phyloP scores from a whole-genome alignment of 1,140 invertebrate genomes.

The Xylocopa sonorina region DNA sequence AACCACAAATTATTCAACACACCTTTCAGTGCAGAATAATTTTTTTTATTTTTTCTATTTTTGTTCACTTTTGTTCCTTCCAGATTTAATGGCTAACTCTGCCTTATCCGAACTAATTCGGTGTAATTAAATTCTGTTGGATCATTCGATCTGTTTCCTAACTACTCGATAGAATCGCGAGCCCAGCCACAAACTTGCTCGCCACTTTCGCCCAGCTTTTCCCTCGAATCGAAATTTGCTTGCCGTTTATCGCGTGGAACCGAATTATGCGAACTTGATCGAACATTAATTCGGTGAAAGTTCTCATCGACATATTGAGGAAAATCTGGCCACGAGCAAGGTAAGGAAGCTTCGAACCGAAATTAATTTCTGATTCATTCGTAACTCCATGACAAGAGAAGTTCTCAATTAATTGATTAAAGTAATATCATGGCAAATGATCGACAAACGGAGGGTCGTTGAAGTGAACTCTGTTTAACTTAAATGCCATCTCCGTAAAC shows the following conservation, averaged over 20 bases:
- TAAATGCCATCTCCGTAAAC: background rate
- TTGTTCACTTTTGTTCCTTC: too few relatives aligned
- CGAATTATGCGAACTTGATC: slow-evolving; percentile 14
- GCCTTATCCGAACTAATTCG: background rate
- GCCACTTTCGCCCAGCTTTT: slow-evolving; percentile 25
- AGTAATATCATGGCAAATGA: too few relatives aligned
- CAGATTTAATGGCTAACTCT: background rate
- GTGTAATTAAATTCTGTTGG: slow-evolving; percentile 13
- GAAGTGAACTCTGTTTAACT: background rate
- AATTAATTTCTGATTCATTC: too few relatives aligned
- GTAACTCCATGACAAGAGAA: too few relatives aligned
- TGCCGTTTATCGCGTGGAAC: slow-evolving; percentile 16
- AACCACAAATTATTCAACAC: background rate
- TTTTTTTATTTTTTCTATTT: background rate
- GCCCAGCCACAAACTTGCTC: slow-evolving; percentile 1
- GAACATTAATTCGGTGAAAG: slow-evolving; percentile 22
- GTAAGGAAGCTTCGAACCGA: background rate
- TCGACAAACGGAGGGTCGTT: too few relatives aligned
- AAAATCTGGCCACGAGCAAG: background rate
- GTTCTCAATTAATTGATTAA: too few relatives aligned
- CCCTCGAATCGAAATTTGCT: background rate
- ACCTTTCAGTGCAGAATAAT: background rate
- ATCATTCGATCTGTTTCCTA: slow-evolving; percentile 12
- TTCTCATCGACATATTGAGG: background rate
- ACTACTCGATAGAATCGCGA: background rate